A percentile compares a stretch with the other conserved stretches of the same genome.
These are phyloP conservation scores for Melolontha melolontha DNA, from an alignment of 2,888 invertebrate genomes.

Conservation along the genomic window DNA sequence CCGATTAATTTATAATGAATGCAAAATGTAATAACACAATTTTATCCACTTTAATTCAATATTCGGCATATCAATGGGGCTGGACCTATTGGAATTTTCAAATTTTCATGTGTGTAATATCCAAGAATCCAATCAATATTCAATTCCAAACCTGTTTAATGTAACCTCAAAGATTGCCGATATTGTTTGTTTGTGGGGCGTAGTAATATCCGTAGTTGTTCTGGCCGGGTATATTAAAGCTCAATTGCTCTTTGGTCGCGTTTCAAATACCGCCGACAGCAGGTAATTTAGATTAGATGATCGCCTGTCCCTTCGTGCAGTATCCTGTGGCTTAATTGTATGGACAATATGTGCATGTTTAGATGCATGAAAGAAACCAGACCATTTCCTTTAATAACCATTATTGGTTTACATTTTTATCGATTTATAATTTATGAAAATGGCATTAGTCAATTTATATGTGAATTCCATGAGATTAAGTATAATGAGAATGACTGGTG, in stretches of 20 bases:
- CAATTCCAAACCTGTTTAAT: background rate
- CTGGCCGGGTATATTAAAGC: background rate
- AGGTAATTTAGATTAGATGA: constrained; percentile 36
- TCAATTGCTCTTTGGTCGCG: constrained; percentile 21
- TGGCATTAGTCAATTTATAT: too few species aligned
- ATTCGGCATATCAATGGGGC: too few species aligned
- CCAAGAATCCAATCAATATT: background rate
- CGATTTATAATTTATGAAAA: too few species aligned
- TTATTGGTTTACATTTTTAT: too few species aligned
- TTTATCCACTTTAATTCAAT: too few species aligned
- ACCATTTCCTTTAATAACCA: too few species aligned
- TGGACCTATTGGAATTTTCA: too few species aligned
- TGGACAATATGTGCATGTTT: background rate
- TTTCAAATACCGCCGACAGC: constrained; percentile 29
- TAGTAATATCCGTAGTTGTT: background rate
- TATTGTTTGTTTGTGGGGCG: too few species aligned
- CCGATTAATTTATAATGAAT: too few species aligned
- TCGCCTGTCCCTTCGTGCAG: constrained; percentile 29
- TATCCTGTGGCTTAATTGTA: constrained; percentile 9
- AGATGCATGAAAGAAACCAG: background rate
- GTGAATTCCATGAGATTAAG: too few species aligned
- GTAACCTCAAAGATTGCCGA: background rate
- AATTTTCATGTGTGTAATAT: background rate
- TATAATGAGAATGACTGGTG: too few species aligned
- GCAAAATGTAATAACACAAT: too few species aligned